A percentile compares a stretch with the other conserved stretches of the same genome.
Conservation (phyloP, 2,797 vertebrate genomes). For the Gadopsis marmoratus region DNA sequence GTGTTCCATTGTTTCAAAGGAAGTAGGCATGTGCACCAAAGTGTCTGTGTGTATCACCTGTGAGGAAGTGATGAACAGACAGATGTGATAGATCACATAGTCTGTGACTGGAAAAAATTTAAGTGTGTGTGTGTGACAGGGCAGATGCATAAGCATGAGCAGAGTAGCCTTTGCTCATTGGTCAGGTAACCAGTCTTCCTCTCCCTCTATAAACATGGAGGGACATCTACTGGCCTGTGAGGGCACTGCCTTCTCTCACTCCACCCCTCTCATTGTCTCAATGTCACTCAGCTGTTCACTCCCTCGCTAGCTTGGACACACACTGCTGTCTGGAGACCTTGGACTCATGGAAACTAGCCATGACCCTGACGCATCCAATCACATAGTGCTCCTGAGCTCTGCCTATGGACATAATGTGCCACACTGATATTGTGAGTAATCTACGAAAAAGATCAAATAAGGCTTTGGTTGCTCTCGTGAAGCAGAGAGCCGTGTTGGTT, state of each 20-base stretch:
- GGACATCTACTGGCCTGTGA: slow-evolving; percentile 83
- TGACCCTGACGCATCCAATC: slow-evolving; percentile 41
- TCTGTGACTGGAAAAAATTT: background rate
- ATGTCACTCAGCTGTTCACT: slow-evolving; percentile 53
- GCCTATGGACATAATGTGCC: slow-evolving; percentile 19
- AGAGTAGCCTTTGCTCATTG: slow-evolving; percentile 18
- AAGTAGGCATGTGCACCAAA: background rate
- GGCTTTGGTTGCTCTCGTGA: slow-evolving; percentile 18
- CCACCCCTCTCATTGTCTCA: slow-evolving; percentile 32
- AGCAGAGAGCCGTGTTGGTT: slow-evolving; percentile 3
- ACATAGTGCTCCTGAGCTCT: slow-evolving; percentile 26
- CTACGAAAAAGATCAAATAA: background rate
- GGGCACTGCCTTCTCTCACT: slow-evolving; percentile 71
- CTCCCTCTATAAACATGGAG: slow-evolving; percentile 78
- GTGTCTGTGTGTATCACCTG: slow-evolving; percentile 13
- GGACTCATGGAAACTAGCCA: slow-evolving; percentile 32
- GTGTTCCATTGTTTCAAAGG: slow-evolving; percentile 31
- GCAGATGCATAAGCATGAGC: background rate
- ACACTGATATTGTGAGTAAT: slow-evolving; percentile 21
- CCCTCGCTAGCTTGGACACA: slow-evolving; percentile 26
- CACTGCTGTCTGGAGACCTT: slow-evolving; percentile 42
- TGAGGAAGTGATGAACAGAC: slow-evolving; percentile 5
- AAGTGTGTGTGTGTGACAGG: background rate
- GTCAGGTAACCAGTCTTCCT: slow-evolving; percentile 63
- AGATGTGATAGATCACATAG: background rate